Conservation (phyloP, 2,113 vertebrate genomes). For the Excalfactoria chinensis region DNA sequence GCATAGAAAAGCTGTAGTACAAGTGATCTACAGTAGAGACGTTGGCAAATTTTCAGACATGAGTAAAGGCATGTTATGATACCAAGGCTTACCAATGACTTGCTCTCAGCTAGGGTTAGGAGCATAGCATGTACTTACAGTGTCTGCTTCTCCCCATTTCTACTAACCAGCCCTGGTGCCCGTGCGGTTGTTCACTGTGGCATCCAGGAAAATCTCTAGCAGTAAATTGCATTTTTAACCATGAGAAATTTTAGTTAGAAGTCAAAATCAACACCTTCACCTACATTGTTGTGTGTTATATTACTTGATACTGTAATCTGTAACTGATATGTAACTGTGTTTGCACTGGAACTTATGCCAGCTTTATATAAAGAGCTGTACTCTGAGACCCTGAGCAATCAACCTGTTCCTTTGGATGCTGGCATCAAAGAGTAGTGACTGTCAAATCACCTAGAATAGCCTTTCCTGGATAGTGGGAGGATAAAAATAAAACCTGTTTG, state of each 20-base stretch:
- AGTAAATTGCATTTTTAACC: background rate
- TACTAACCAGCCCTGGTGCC: background rate
- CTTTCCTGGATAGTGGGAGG: background rate
- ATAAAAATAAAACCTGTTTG: background rate
- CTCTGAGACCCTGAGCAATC: background rate
- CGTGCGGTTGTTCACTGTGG: rapidly evolving
- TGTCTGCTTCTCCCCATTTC: background rate
- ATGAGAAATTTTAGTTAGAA: background rate
- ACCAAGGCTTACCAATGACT: background rate
- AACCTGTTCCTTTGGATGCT: background rate
- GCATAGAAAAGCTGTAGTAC: background rate
- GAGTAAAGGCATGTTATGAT: rapidly evolving
- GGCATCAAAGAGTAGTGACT: background rate
- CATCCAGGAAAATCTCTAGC: background rate
- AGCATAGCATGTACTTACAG: background rate
- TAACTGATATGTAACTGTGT: background rate
- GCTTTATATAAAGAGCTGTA: background rate
- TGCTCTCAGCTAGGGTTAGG: rapidly evolving
- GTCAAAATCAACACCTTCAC: background rate
- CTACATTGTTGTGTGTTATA: background rate
- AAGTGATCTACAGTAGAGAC: background rate
- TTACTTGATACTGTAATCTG: background rate
- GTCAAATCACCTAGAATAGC: background rate
- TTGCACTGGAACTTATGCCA: background rate
- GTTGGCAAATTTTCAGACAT: background rate